Base-by-base conservation (phyloP, 1,140 invertebrate genomes). In the Bombus sylvicola region DNA sequence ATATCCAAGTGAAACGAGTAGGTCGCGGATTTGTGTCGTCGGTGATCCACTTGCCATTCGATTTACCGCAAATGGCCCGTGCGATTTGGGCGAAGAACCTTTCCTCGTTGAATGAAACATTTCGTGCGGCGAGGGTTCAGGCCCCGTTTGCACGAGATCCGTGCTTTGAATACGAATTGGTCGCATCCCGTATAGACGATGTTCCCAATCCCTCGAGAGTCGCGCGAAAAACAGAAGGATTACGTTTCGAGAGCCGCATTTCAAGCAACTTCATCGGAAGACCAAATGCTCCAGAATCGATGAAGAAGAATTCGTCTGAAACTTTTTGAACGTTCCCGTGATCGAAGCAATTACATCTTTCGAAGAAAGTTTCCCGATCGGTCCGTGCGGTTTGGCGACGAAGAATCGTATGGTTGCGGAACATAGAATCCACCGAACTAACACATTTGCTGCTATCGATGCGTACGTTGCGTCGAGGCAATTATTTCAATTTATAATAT, bases 111-210 rank as follows among this genome's bases (percentile, higher is more conserved):
- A 91, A 92, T 89, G 85, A 89, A 88, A 89, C 78, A 87, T 83
- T 88, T 91, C 53, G 31, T 37, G 43, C n/a, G 69, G 47, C 82
- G 71, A 69, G 9, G 69, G 66, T 75, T 71, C 81, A 84, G 80
- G 28, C 86, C 87, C 68, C 74, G 80, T 89, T 88, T 76, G 79
- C 87, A 79, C 53, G 75, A 4, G 69, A 83, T 78, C 62, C 89
- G 81, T 73, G 83, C 76, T 57, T 37, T 82, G 90, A 92, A 92
- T 92, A 87, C 72, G 80, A 90, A 92, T 92, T 86, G 83, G 25
- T 41, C 39, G 53, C 76, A 80, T 83, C 81, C 64, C 83, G 74
- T 66, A 76, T 71, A 64, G 41, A 62, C 34, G 28, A 37, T 72
- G 87, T 72, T 88, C 86, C 72, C 78, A 80, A 86, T 88, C 43